Percentiles rank a stretch among this genome's conserved stretches.
These are phyloP conservation scores for Drosophila pseudotalamancana DNA, from an alignment of 2,888 invertebrate genomes.

Conservation along the genomic window DNA sequence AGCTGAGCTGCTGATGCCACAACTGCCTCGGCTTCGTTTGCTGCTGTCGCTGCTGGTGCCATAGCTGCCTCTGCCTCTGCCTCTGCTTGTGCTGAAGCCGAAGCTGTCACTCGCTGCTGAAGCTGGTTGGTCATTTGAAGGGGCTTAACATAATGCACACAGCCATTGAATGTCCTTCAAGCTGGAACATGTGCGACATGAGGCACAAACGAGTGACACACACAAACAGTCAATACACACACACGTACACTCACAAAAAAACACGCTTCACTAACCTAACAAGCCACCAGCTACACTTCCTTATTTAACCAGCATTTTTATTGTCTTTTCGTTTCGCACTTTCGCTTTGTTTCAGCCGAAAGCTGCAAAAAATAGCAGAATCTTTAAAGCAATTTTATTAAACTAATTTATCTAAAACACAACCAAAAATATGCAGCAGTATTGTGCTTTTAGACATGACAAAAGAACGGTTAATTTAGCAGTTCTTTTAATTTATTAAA, in stretches of 20 bases:
- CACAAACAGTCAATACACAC: conserved; percentile 41
- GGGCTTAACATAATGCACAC: conserved; percentile 72
- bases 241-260: conserved; percentile 5
- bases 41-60: conserved; percentile 5
- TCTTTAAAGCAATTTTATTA: conserved; percentile 60
- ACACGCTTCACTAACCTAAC: conserved; percentile 10
- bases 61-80: conserved; percentile 45
- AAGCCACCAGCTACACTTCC: neutral
- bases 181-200: conserved; percentile 60
- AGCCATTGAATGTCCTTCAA: conserved; percentile 68
- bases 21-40: no score
- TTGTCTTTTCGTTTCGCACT: conserved; percentile 31
- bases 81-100: conserved; percentile 4
- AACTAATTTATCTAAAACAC: conserved; percentile 37
- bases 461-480: no score
- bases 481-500: no score
- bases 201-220: conserved; percentile 41
- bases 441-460: no score
- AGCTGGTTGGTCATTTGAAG: conserved; percentile 72
- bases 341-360: conserved; percentile 39
- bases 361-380: conserved; percentile 62
- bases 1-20: conserved; percentile 19
- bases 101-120: conserved; percentile 48
- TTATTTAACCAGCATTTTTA: conserved; percentile 24
- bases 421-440: neutral